Evolutionary conservation across 1,140 invertebrate genomes (phyloP), one percentile per base, ranked within the genome.

Genomic region (Halyomorpha halys): DNA sequence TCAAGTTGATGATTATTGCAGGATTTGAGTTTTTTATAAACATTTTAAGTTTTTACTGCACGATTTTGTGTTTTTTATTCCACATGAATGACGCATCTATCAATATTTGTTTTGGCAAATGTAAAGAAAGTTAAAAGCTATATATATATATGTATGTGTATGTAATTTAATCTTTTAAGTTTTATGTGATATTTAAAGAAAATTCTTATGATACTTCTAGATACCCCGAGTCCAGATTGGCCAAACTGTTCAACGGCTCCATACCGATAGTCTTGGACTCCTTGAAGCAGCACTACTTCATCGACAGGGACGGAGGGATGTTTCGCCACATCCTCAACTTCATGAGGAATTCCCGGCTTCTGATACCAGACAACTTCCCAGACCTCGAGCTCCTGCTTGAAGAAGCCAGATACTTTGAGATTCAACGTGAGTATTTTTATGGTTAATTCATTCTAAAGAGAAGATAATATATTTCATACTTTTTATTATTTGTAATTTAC

Each of bases 241-340:
- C 91, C 0, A 89, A 90, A 74, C 83, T 97, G 72, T 98, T 97
- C 77, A 97, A 95, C 72, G 95, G 94, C n/a, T 87, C 83, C 68
- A 94, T 97, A 70, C 94, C 95, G 1, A 97, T 98, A 68, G 93
- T 98, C 3, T 76, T 98, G 71, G 95, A 98, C 73, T 93, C 90
- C 5, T 77, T 98, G 68, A 98, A 98, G 74, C 95, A 98, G 73
- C 95, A 98, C 73, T 98, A 97, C 75, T 98, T 98, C 79, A 97
- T 97, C 69, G 94, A 98, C 77, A 82, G 94, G 65, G 93, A 97
- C 72, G 93, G 93, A 0, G 88, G 87, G 59, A 94, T 96, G 90
- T 97, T 97, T 77, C 83, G 94, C 19, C 92, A 97, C 75, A 91
- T 98, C 71, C 79, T 98, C 25, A 97, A 97, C 78, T 98, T 93